These are phyloP conservation scores for Orgyia antiqua DNA, from an alignment of 2,888 invertebrate genomes.

Conservation along the genomic window DNA sequence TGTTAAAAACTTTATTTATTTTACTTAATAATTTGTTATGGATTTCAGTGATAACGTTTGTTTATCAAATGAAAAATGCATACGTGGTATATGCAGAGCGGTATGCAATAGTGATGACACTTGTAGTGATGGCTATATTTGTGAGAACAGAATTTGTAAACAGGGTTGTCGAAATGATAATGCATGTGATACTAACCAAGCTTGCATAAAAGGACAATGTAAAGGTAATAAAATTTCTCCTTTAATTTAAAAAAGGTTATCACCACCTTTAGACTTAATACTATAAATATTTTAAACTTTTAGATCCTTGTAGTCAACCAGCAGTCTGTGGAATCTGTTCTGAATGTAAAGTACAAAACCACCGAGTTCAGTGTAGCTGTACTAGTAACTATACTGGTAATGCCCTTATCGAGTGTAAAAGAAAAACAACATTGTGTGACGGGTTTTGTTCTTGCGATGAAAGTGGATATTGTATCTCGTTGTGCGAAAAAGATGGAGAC, in stretches of 20 bases:
- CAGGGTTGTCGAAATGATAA: constrained; percentile 92
- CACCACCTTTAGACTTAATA: too few species aligned
- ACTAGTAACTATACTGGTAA: constrained; percentile 89
- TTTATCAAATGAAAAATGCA: constrained; percentile 90
- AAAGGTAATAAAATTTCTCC: constrained; percentile 75
- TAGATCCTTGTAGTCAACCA: constrained; percentile 87
- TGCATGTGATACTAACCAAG: constrained; percentile 84
- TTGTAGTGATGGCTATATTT: constrained; percentile 89
- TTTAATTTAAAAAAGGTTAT: too few species aligned
- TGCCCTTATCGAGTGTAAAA: constrained; percentile 86
- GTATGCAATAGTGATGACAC: constrained; percentile 92
- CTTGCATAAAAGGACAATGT: constrained; percentile 90
- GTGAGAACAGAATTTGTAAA: constrained; percentile 90
- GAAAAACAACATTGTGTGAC: constrained; percentile 85
- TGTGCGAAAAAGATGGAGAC: constrained; percentile 81
- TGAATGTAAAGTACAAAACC: constrained; percentile 88
- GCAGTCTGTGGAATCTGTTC: constrained; percentile 91
- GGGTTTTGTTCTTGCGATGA: constrained; percentile 89
- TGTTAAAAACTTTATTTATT: too few species aligned
- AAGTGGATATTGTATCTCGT: constrained; percentile 86
- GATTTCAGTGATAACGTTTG: constrained; percentile 88
- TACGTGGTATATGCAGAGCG: constrained; percentile 88
- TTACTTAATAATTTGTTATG: too few species aligned
- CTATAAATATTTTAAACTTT: neutral
- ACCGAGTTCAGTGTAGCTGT: constrained; percentile 92